Evolutionary conservation across 2,113 vertebrate species (phyloP), one percentile per base, ranked within the genome.

Genomic region (Malurus melanocephalus): DNA sequence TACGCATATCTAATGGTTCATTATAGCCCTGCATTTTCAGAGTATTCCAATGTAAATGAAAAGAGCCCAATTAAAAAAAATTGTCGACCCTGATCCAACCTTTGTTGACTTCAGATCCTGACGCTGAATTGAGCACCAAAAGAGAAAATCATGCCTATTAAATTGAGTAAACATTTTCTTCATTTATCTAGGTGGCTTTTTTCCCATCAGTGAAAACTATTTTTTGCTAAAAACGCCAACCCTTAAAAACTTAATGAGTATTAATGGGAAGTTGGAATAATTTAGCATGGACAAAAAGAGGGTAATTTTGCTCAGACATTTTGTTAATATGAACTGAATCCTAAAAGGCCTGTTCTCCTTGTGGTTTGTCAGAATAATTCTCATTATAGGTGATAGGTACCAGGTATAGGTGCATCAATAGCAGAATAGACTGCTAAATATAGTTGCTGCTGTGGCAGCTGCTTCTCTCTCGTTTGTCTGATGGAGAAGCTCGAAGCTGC

Each of bases 131-230:
- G 90, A 80, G 55, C 45, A 86, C 84, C 86, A 67, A 79, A 93
- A 84, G 86, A 82, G 78, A 88, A 95, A 95, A 94, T 88, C 87
- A 88, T 80, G 56, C 71, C 67, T 88, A 82, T 88, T 94, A 92
- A 88, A 93, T 19, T 88, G 81, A 82, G 67, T 93, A 96, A 93
- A 94, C 80, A 94, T 88, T 95, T 93, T 90, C 77, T 90, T 90
- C 67, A 71, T 95, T 93, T 90, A 59, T 87, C 83, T 62, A 55
- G 10, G 56, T 90, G 80, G 48, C 55, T 92, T 88, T 96, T 92
- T 90, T 92, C 68, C 46, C 93, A 69, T 75, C 88, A 84, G 42
- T 43, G 65, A 88, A 92, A 95, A 90, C 80, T 79, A 23, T 38
- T 91, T 90, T 89, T 80, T 85, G 51, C 69, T 90, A 73, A 88